Percentiles rank a stretch among this genome's conserved stretches.
These are phyloP conservation scores for Apocheima hispidaria DNA, from an alignment of 2,888 invertebrate genomes.

Conservation along the genomic window DNA sequence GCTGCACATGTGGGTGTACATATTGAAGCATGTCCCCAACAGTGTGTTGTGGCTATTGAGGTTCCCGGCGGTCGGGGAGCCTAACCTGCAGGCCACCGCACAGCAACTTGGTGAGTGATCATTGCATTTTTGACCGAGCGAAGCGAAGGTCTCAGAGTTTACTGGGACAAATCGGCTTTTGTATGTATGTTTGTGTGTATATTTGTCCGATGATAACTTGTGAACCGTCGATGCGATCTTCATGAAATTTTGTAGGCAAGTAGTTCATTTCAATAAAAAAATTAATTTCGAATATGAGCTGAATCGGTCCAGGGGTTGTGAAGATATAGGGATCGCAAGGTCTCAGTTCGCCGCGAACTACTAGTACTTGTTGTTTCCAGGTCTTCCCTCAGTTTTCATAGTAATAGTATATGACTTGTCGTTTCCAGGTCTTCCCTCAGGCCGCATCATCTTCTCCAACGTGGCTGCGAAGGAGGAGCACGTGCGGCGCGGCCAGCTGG, in stretches of 20 bases:
- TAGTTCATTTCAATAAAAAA: no score
- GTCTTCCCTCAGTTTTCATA: neutral
- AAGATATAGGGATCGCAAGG: no score
- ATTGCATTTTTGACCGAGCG: no score
- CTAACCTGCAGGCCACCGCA: slow-evolving; percentile 93
- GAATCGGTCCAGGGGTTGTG: no score
- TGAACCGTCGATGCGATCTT: no score
- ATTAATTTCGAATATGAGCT: no score
- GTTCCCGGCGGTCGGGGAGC: slow-evolving; percentile 97
- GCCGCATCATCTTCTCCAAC: slow-evolving; percentile 97
- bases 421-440: slow-evolving; percentile 88
- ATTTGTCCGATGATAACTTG: no score
- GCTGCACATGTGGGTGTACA: slow-evolving; percentile 98
- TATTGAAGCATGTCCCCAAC: slow-evolving; percentile 97
- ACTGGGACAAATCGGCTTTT: no score
- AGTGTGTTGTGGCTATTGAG: slow-evolving; percentile 97
- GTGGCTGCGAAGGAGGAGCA: slow-evolving; percentile 99
- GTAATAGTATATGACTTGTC: neutral
- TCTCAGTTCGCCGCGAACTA: neutral
- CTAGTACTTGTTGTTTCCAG: neutral
- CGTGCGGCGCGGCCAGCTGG: slow-evolving; percentile 98
- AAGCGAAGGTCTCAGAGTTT: no score
- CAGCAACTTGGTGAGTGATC: slow-evolving; percentile 90
- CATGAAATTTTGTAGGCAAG: no score
- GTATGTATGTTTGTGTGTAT: no score